These are phyloP conservation scores for Sicus ferrugineus DNA, from an alignment of 2,888 invertebrate genomes.

Conservation along the genomic window DNA sequence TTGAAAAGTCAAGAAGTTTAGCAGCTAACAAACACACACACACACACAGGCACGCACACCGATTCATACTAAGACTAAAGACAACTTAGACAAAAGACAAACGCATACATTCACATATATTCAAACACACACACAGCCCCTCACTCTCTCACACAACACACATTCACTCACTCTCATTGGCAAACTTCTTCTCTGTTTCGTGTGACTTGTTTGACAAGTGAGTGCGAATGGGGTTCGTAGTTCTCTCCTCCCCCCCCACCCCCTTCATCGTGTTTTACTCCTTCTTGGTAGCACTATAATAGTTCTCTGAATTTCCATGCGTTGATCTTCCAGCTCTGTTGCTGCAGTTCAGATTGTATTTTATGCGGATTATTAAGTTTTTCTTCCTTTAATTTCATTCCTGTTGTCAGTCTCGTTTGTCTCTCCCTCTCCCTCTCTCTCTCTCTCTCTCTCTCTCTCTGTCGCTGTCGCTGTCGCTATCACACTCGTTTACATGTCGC, in stretches of 20 bases:
- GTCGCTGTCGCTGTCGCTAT: no score
- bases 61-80: no score
- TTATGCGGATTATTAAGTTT: neutral
- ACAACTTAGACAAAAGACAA: conserved; percentile 1
- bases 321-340: no score
- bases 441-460: no score
- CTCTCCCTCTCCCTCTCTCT: no score
- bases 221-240: conserved; percentile 2
- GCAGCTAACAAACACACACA: neutral
- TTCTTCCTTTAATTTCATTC: neutral
- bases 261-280: neutral
- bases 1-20: neutral
- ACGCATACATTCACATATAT: neutral
- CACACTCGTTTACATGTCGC: no score
- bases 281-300: no score
- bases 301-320: no score
- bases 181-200: neutral
- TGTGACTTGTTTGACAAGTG: neutral
- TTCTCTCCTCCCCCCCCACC: neutral
- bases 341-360: neutral
- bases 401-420: no score
- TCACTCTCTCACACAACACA: neutral
- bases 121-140: neutral
- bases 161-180: neutral
- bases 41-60: neutral